These are phyloP conservation scores for Stegodyphus dumicola DNA, from an alignment of 1,140 invertebrate species.

Conservation along the genomic window DNA sequence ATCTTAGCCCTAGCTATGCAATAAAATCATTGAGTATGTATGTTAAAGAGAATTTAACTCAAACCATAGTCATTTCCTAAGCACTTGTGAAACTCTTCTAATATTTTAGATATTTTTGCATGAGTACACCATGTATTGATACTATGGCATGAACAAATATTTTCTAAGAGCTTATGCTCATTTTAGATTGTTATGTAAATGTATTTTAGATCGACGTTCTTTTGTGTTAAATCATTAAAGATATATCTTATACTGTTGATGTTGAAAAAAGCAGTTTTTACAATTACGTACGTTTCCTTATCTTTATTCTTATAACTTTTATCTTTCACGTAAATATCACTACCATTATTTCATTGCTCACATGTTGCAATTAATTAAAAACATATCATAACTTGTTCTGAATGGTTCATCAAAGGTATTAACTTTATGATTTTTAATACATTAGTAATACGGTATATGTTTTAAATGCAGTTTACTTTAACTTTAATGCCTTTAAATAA, in stretches of 20 bases:
- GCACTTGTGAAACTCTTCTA: constrained; percentile 29
- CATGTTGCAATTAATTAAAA: constrained; percentile 35
- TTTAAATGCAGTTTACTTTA: background rate
- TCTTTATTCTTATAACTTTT: constrained; percentile 1
- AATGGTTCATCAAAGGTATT: background rate
- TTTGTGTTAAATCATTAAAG: background rate
- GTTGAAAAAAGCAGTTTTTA: background rate
- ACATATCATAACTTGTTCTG: constrained; percentile 35
- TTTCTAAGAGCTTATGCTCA: constrained; percentile 48
- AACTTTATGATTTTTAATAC: background rate
- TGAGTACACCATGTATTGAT: constrained; percentile 41
- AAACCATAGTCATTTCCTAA: constrained; percentile 33
- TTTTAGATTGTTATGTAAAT: constrained; percentile 51
- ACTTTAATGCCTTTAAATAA: background rate
- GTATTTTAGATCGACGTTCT: constrained; percentile 7
- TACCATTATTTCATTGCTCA: constrained; percentile 11
- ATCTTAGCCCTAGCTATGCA: constrained; percentile 30
- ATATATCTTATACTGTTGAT: background rate
- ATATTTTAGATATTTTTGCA: constrained; percentile 58
- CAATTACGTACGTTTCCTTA: constrained; percentile 8
- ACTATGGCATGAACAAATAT: constrained; percentile 49
- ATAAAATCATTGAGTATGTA: constrained; percentile 29
- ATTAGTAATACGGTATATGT: too few species aligned
- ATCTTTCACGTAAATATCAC: constrained; percentile 2
- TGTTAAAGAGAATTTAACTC: constrained; percentile 25